Percentiles rank a stretch among this genome's conserved stretches.
phyloP scores from a whole-genome alignment of 2,888 invertebrate genomes.

The Choristoneura rosaceana region DNA sequence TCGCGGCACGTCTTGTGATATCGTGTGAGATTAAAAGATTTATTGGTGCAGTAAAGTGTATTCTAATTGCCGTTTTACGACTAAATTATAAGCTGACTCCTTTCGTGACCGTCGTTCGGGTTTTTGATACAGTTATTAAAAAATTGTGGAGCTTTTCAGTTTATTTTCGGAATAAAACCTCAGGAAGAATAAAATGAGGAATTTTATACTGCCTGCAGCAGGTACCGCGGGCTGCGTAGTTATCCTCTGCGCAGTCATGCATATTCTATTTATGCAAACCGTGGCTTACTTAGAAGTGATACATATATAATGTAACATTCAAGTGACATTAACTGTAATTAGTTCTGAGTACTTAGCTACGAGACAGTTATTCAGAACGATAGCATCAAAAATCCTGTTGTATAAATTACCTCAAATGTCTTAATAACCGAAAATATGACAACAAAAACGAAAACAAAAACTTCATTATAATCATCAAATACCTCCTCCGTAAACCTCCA shows the following conservation, averaged over 20 bases:
- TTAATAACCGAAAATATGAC: too few species aligned
- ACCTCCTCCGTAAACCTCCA: too few species aligned
- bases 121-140: constrained; percentile 55
- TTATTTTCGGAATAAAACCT: not conserved
- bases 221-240: not conserved
- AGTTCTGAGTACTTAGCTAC: constrained; percentile 7
- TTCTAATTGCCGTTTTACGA: constrained; percentile 75
- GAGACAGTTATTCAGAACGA: not conserved
- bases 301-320: constrained; percentile 16
- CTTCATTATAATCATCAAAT: too few species aligned
- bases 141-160: constrained; percentile 9
- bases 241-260: constrained; percentile 25
- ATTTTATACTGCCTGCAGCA: constrained; percentile 6
- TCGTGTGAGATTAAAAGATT: constrained; percentile 71
- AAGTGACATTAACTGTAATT: constrained; percentile 23
- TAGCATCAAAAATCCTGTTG: not conserved
- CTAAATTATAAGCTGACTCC: constrained; percentile 46
- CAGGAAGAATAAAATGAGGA: not conserved
- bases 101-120: constrained; percentile 50
- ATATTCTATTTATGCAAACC: constrained; percentile 38
- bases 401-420: too few species aligned
- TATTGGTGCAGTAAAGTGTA: constrained; percentile 67
- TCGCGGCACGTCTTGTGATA: constrained; percentile 71
- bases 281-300: constrained; percentile 25
- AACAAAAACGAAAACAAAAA: too few species aligned